Evolutionary conservation across 2,888 invertebrate genomes (phyloP), one percentile per base, ranked within the genome.

Genomic region (Zaprionus lineosus): DNA sequence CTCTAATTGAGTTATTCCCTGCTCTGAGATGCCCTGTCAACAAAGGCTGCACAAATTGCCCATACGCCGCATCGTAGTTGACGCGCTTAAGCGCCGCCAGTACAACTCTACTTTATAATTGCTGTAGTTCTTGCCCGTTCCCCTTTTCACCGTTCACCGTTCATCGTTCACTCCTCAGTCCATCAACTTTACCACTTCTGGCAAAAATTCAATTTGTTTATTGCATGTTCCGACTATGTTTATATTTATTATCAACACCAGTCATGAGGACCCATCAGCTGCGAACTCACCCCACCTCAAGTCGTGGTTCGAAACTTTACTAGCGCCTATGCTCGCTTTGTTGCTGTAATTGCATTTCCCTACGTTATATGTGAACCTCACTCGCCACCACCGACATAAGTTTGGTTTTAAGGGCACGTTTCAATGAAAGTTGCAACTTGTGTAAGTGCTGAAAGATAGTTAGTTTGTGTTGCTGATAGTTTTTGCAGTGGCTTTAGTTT

Each of bases 151-250:
- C 24, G 2, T 24, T 6, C n/a, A 7, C 6, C 24, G 8, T 4
- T 24, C n/a, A 24, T 8, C 24, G 8, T n/a, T 24, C 5, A 19
- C 3, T 6, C 24, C 8, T 24, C 4, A 24, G n/a, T 2, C 7
- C 2, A 26, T 14, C 7, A n/a, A 28, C 11, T 14, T 6, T 14
- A 19, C 21, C 29, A 29, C 12, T 29, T 33, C 21, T 36, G 28
- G 37, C 15, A 77, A 84, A 39, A 39, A 55, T 87, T 87, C 84
- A 87, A 87, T 87, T 87, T 86, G 70, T 84, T 82, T 74, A 74
- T 84, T 74, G 85, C 83, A 79, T 84, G 82, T 62, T 82, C 62
- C 48, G 51, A 47, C 64, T 67, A 63, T 76, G 76, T 82, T 84
- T 81, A 84, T 78, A 74, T 81, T 73, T 81, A 75, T 84, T 84